These are phyloP conservation scores for Patiria pectinifera DNA, from an alignment of 53 echinoderm and acorn worm species.

Conservation along the genomic window DNA sequence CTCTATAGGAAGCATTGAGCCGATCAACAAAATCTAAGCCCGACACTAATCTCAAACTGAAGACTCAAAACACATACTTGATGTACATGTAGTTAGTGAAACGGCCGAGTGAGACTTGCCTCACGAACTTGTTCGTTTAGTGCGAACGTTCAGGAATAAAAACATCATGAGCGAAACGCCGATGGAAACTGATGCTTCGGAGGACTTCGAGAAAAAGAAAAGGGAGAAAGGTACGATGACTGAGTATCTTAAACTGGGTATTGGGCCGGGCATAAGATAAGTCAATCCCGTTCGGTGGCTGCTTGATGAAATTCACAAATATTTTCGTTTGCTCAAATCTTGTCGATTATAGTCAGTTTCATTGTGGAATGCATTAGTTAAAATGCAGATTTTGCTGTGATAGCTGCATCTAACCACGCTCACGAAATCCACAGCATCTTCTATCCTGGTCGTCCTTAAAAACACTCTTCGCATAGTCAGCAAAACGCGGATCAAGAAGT, in stretches of 20 bases:
- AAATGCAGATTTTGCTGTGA: no score
- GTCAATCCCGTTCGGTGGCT: no score
- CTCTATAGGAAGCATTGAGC: not conserved
- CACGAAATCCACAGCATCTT: no score
- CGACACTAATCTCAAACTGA: not conserved
- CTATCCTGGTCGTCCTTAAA: no score
- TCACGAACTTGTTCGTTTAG: not conserved
- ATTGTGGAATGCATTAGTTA: no score
- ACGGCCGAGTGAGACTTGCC: not conserved
- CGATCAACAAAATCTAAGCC: not conserved
- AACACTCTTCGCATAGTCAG: no score
- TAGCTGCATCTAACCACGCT: no score
- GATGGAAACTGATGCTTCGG: slow-evolving; percentile 19
- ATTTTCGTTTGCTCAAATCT: no score
- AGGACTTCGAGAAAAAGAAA: slow-evolving; percentile 41
- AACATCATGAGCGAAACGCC: slow-evolving; percentile 45
- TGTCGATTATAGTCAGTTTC: no score
- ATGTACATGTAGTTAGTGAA: not conserved
- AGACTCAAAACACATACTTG: not conserved
- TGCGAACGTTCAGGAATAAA: not conserved
- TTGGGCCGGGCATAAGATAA: not conserved
- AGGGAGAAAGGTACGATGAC: slow-evolving; percentile 15
- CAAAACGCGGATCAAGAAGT: no score
- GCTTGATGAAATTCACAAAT: no score
- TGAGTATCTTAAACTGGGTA: not conserved